Evolutionary conservation across 2,888 invertebrate genomes (phyloP).

Genomic region (Synanthedon myopaeformis): DNA sequence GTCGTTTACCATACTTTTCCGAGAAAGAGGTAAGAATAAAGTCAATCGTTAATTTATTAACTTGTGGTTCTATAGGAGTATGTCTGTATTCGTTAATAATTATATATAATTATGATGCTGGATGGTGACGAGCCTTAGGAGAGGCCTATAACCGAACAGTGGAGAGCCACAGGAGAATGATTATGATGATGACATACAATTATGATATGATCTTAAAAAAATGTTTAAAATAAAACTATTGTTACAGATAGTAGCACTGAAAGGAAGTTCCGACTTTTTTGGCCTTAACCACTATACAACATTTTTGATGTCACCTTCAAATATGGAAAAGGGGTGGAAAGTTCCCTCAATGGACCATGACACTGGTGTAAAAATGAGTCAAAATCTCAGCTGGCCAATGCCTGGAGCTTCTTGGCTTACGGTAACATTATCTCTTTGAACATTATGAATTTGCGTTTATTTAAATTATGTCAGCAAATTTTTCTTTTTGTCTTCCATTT

Average conservation of each 20-base stretch:
- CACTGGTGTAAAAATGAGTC: conserved; percentile 35
- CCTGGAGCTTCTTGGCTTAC: conserved; percentile 55
- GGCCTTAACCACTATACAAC: conserved; percentile 73
- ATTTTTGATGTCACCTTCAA: conserved; percentile 41
- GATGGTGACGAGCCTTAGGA: too few relatives aligned
- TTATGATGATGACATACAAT: too few relatives aligned
- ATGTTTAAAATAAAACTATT: too few relatives aligned
- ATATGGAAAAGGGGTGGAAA: conserved; percentile 29
- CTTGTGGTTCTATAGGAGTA: not conserved
- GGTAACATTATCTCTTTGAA: conserved; percentile 22
- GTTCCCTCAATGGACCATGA: conserved; percentile 51
- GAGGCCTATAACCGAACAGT: too few relatives aligned
- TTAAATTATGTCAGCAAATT: conserved; percentile 5
- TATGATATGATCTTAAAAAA: too few relatives aligned
- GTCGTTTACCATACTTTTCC: conserved; percentile 62
- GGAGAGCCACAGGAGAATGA: too few relatives aligned
- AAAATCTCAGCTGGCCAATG: conserved; percentile 45
- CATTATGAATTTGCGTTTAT: conserved; percentile 1
- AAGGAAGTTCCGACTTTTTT: conserved; percentile 68
- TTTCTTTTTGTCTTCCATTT: conserved; percentile 1
- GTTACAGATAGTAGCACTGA: conserved; percentile 39
- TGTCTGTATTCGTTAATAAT: too few relatives aligned
- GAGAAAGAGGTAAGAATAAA: conserved; percentile 42
- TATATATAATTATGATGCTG: too few relatives aligned
- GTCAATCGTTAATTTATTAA: not conserved